Evolutionary conservation across 2,888 invertebrate species (phyloP).

Genomic region (Pseudeuparius sepicola): DNA sequence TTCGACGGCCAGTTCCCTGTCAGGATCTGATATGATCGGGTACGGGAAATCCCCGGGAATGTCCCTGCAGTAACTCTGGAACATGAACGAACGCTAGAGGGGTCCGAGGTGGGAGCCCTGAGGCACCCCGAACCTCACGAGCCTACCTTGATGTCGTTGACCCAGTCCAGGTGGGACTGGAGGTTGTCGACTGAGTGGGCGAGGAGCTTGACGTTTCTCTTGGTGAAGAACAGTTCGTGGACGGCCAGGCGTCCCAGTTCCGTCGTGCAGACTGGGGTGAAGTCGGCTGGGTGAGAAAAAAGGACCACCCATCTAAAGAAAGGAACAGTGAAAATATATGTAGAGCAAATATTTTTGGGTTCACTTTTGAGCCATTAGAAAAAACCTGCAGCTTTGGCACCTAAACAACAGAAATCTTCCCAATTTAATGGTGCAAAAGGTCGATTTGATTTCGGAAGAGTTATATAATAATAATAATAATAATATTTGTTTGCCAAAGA

Average conservation of each 20-base stretch:
- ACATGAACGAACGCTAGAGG: constrained; percentile 39
- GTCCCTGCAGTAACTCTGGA: constrained; percentile 58
- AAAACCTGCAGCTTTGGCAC: no score
- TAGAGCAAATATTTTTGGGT: no score
- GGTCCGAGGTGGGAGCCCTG: no score
- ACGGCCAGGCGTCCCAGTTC: constrained; percentile 70
- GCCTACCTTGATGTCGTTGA: no score
- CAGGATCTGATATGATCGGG: constrained; percentile 72
- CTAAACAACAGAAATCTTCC: no score
- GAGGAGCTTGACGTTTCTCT: constrained; percentile 63
- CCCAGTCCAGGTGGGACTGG: constrained; percentile 67
- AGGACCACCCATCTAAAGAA: constrained; percentile 69
- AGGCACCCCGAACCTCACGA: no score
- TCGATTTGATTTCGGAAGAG: no score
- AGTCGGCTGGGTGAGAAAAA: constrained; percentile 83
- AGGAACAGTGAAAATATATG: no score
- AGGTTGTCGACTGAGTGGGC: constrained; percentile 73
- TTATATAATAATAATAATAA: no score
- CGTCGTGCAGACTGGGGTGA: constrained; percentile 84
- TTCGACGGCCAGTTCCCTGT: constrained; percentile 57
- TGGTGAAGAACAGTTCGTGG: constrained; percentile 56
- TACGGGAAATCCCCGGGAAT: constrained; percentile 67
- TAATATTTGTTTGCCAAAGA: no score
- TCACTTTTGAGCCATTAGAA: no score
- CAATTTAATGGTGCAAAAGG: no score